These are phyloP conservation scores for Anadara kagoshimensis DNA, from an alignment of 1,140 invertebrate species.

Conservation along the genomic window DNA sequence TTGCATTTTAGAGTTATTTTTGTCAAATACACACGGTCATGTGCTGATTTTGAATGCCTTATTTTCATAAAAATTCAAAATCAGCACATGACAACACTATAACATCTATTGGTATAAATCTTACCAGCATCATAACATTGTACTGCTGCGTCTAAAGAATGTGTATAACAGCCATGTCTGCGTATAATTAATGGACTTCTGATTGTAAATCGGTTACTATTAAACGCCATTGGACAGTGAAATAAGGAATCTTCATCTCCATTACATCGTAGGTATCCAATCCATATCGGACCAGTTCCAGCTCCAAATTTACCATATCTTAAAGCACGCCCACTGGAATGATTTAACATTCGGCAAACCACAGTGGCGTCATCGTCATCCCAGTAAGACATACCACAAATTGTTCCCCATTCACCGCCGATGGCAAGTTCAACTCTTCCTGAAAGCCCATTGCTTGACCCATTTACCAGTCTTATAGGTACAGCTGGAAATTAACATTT, in stretches of 20 bases:
- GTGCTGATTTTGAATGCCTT: too few species aligned
- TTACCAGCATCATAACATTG: conserved; percentile 54
- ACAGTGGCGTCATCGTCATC: conserved; percentile 47
- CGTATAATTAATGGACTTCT: not conserved
- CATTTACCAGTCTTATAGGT: conserved; percentile 48
- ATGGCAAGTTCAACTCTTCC: conserved; percentile 56
- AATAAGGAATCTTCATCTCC: conserved; percentile 74
- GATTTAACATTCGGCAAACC: conserved; percentile 42
- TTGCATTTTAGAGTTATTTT: too few species aligned
- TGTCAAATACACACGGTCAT: too few species aligned
- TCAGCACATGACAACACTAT: too few species aligned
- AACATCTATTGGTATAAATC: conserved; percentile 1
- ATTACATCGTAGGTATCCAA: conserved; percentile 38
- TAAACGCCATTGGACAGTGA: conserved; percentile 77
- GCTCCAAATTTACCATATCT: conserved; percentile 62
- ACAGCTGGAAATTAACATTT: conserved; percentile 39
- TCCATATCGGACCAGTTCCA: conserved; percentile 47
- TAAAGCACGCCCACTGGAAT: conserved; percentile 40
- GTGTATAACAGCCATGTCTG: conserved; percentile 35
- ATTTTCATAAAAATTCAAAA: too few species aligned
- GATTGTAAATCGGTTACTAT: conserved; percentile 12
- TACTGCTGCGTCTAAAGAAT: conserved; percentile 48
- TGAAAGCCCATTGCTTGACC: conserved; percentile 27
- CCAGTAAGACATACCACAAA: conserved; percentile 51
- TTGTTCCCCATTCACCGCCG: conserved; percentile 53